Evolutionary conservation across 1,140 invertebrate species (phyloP).

Genomic region (Drosophila azteca): DNA sequence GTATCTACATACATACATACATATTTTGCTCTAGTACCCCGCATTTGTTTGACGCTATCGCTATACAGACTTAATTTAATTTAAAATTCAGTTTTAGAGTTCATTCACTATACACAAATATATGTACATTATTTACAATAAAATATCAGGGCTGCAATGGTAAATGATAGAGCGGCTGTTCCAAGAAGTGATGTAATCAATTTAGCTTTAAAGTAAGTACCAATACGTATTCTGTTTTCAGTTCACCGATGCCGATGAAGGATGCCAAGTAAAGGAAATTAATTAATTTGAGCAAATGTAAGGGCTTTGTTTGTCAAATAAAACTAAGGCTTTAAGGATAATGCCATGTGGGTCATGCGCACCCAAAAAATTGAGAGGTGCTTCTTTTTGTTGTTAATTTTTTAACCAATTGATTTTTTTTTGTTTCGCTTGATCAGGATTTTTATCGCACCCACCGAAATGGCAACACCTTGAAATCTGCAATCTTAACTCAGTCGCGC

Average conservation of each 20-base stretch:
- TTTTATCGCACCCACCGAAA: too few species aligned
- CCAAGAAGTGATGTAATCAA: conserved; percentile 36
- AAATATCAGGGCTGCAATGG: conserved; percentile 54
- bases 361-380: conserved; percentile 35
- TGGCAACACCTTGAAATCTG: too few species aligned
- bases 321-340: conserved; percentile 10
- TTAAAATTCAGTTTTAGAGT: conserved; percentile 75
- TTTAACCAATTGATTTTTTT: too few species aligned
- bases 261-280: conserved; percentile 56
- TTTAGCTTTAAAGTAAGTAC: conserved; percentile 53
- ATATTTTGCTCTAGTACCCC: conserved; percentile 36
- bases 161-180: conserved; percentile 50
- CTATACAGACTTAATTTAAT: conserved; percentile 78
- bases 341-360: conserved; percentile 11
- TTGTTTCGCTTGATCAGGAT: too few species aligned
- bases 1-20: too few species aligned
- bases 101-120: conserved; percentile 78
- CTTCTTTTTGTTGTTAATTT: conserved; percentile 5
- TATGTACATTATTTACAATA: conserved; percentile 82
- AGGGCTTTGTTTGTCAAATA: conserved; percentile 22
- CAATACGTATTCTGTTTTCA: conserved; percentile 52
- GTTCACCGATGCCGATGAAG: conserved; percentile 22
- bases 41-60: conserved; percentile 61
- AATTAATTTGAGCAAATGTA: conserved; percentile 74
- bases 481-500: conserved; percentile 12